Percentiles rank a stretch among this genome's conserved stretches.
phyloP scores from a whole-genome alignment of 2,888 invertebrate genomes.

The Cataglyphis cursor region DNA sequence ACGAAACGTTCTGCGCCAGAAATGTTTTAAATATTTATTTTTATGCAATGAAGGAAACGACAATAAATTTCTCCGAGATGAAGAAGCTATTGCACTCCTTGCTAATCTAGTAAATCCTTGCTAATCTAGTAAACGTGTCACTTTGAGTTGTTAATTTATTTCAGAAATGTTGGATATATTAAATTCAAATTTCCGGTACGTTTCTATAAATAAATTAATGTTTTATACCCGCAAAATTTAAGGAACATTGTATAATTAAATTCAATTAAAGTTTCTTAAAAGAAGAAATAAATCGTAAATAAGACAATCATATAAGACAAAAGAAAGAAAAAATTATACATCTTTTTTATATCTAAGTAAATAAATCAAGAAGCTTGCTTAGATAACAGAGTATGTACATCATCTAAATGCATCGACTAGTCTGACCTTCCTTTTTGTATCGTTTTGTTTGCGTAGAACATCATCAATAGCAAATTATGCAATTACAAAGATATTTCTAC shows the following conservation, averaged over 20 bases:
- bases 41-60: neutral
- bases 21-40: neutral
- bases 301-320: neutral
- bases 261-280: constrained; percentile 4
- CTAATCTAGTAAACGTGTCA: neutral
- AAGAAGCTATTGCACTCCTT: neutral
- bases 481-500: constrained; percentile 18
- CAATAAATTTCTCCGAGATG: neutral
- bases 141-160: neutral
- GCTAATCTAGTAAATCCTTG: neutral
- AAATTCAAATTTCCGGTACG: neutral
- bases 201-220: neutral
- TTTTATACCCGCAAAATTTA: neutral
- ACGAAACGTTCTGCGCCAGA: neutral
- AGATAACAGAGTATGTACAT: constrained; percentile 23
- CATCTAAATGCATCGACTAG: constrained; percentile 15
- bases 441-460: constrained; percentile 16
- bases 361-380: constrained; percentile 5
- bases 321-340: neutral
- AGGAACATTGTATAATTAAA: neutral
- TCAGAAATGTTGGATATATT: neutral
- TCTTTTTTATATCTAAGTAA: neutral
- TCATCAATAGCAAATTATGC: constrained; percentile 35
- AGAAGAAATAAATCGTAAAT: neutral
- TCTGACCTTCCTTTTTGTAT: neutral